Conservation (phyloP, 2,113 vertebrate genomes). For the Phyllostomus hastatus region DNA sequence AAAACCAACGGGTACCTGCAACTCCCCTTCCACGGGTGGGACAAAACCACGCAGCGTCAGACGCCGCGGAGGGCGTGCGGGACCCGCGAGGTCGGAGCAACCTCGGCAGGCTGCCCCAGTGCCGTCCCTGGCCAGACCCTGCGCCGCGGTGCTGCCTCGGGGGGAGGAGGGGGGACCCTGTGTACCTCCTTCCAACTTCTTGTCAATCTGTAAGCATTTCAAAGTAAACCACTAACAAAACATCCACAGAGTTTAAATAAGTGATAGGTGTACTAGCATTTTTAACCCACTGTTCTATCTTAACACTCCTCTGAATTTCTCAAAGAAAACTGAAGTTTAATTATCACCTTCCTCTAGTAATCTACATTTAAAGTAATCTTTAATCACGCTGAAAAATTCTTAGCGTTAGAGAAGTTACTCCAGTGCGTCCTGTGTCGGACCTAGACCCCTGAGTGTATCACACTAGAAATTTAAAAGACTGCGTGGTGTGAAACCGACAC, state of each 20-base stretch:
- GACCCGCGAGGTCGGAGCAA: accelerated
- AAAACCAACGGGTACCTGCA: too few species aligned
- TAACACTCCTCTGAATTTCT: background rate
- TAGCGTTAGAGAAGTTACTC: background rate
- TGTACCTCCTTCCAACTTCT: too few species aligned
- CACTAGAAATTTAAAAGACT: background rate
- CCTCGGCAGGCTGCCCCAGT: background rate
- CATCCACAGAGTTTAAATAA: background rate
- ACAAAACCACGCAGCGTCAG: accelerated
- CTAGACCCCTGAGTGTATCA: background rate
- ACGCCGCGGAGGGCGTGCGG: too few species aligned
- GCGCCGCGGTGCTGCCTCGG: background rate
- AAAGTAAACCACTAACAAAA: background rate
- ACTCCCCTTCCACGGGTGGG: too few species aligned
- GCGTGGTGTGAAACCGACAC: background rate
- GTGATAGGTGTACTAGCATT: background rate
- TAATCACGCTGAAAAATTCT: background rate
- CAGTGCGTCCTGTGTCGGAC: background rate
- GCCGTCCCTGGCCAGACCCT: background rate
- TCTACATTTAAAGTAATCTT: background rate
- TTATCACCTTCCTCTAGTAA: background rate
- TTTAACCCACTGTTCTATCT: background rate
- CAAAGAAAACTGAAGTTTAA: background rate
- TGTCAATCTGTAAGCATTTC: background rate
- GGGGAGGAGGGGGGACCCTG: too few species aligned